Conservation (phyloP, 2,797 vertebrate genomes). For the Sarcophilus harrisii region DNA sequence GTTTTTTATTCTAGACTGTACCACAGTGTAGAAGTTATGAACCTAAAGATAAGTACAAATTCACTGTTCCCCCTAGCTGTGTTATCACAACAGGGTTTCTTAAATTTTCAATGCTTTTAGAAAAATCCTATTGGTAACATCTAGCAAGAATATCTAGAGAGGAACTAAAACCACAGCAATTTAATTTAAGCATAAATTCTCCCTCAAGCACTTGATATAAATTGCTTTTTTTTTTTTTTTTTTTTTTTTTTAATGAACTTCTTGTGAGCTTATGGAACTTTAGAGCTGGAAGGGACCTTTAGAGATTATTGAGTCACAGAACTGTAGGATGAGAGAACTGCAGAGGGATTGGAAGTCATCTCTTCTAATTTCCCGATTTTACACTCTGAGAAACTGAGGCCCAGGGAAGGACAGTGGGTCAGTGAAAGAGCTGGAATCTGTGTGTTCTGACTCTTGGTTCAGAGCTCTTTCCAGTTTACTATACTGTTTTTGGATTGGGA, state of each 20-base stretch:
- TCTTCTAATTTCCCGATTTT: neutral
- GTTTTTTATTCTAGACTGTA: neutral
- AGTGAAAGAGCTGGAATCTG: neutral
- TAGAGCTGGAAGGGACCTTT: neutral
- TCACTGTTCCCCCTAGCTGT: neutral
- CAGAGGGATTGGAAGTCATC: neutral
- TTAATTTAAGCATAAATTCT: neutral
- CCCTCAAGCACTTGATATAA: neutral
- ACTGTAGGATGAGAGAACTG: neutral
- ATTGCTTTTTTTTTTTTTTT: neutral
- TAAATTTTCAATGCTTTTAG: neutral
- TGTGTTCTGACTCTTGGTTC: neutral
- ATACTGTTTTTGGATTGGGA: neutral
- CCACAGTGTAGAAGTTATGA: neutral
- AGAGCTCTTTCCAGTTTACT: neutral
- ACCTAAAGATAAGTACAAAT: neutral
- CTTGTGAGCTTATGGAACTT: neutral
- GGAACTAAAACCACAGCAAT: neutral
- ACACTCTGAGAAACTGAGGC: neutral
- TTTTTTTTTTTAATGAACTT: neutral
- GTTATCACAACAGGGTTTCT: neutral
- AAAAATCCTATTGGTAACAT: neutral
- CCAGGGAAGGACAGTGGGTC: accelerated
- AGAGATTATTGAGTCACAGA: neutral
- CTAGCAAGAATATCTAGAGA: neutral